Percentiles rank a stretch among this genome's conserved stretches.
These are phyloP conservation scores for Pionites leucogaster DNA, from an alignment of 2,113 vertebrate species.

Conservation along the genomic window DNA sequence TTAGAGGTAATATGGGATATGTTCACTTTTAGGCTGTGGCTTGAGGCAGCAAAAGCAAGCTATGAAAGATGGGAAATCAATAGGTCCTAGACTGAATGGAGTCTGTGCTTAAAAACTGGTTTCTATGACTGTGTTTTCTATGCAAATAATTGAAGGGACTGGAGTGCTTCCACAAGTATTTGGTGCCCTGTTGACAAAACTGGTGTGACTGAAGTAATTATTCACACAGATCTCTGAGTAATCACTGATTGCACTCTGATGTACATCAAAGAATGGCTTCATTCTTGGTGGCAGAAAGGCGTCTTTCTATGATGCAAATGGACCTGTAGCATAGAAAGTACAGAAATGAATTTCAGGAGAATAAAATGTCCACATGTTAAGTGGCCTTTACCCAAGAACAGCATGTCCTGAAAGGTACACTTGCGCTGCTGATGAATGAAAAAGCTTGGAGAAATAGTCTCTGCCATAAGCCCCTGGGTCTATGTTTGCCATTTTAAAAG, in stretches of 20 bases:
- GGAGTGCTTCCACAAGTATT: not conserved
- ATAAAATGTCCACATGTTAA: not conserved
- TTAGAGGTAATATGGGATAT: no score
- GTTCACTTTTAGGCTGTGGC: no score
- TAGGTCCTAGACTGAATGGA: not conserved
- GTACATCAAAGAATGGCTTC: not conserved
- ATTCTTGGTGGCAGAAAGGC: not conserved
- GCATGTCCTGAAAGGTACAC: not conserved
- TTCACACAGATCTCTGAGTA: not conserved
- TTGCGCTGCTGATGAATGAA: not conserved
- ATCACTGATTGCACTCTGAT: not conserved
- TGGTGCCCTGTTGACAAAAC: not conserved
- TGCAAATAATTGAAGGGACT: not conserved
- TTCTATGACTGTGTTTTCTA: not conserved
- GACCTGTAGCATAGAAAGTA: fast-evolving
- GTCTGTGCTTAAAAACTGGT: not conserved
- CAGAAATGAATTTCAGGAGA: not conserved
- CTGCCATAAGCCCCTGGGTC: not conserved
- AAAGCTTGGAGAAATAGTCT: not conserved
- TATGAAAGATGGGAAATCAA: not conserved
- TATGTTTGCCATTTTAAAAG: not conserved
- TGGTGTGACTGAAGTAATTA: not conserved
- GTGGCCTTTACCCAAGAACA: not conserved
- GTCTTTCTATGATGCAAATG: fast-evolving
- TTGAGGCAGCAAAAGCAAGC: not conserved